Conservation (phyloP, 37 sponge, comb jelly and placozoan genomes). For the Aplysina aerophoba region DNA sequence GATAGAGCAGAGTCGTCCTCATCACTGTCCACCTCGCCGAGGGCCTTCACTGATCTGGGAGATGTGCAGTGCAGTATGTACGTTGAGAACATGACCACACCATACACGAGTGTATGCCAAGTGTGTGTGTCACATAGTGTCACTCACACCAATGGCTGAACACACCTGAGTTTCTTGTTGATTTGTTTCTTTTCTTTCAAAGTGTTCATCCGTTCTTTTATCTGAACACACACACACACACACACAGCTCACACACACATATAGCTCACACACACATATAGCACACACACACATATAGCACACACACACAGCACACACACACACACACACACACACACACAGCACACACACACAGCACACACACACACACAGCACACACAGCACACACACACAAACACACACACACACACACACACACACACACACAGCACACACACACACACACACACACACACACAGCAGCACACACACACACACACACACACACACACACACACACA, state of each 20-base stretch:
- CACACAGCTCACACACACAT: constrained; percentile 29
- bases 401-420: constrained; percentile 47
- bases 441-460: constrained; percentile 45
- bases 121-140: too few relatives aligned
- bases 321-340: constrained; percentile 46
- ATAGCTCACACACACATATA: too few relatives aligned
- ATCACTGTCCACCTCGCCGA: constrained; percentile 47
- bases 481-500: constrained; percentile 47
- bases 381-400: constrained; percentile 28
- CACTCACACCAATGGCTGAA: constrained; percentile 25
- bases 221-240: background rate
- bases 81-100: too few relatives aligned
- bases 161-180: constrained; percentile 33
- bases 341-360: constrained; percentile 35
- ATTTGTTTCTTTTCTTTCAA: constrained; percentile 39
- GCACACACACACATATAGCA: constrained; percentile 43
- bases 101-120: too few relatives aligned
- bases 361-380: constrained; percentile 50
- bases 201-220: constrained; percentile 25
- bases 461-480: constrained; percentile 35
- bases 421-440: constrained; percentile 35
- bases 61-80: too few relatives aligned
- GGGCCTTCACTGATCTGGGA: constrained; percentile 47
- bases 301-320: constrained; percentile 36
- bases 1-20: constrained; percentile 49